Evolutionary conservation across 2,113 vertebrate genomes (phyloP).

Genomic region (Charina bottae): DNA sequence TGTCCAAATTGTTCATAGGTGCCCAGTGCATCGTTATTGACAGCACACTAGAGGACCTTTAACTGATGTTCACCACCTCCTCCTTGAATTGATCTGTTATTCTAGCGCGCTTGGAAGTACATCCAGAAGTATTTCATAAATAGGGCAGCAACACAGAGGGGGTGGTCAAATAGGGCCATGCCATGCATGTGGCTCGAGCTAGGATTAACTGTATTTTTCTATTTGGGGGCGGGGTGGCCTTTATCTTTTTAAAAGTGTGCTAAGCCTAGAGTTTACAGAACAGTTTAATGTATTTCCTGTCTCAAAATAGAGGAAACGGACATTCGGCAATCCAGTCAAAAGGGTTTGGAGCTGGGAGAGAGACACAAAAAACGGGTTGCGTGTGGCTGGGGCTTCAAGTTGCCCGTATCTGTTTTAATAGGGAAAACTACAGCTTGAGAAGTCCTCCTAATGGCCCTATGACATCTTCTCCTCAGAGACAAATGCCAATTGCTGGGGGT

Average conservation of each 20-base stretch:
- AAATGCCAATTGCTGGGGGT: not conserved
- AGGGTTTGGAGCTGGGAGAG: not conserved
- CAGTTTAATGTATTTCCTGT: not conserved
- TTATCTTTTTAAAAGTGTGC: not conserved
- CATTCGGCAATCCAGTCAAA: not conserved
- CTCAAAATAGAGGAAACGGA: not conserved
- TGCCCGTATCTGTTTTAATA: not conserved
- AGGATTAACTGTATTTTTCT: not conserved
- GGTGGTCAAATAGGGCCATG: not conserved
- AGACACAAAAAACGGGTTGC: not conserved
- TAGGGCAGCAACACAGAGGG: not conserved
- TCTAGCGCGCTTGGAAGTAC: not conserved
- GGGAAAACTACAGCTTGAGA: not conserved
- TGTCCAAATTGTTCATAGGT: not conserved
- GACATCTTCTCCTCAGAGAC: not conserved
- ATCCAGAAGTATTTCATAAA: not conserved
- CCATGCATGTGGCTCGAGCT: not conserved
- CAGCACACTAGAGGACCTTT: not conserved
- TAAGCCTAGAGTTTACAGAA: not conserved
- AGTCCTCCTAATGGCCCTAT: not conserved
- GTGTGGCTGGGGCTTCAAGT: not conserved
- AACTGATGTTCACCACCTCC: not conserved
- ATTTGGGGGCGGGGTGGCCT: not conserved
- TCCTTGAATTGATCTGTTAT: not conserved
- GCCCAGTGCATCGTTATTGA: not conserved